Conservation (phyloP, 2,113 vertebrate genomes). For the Mus spicilegus region DNA sequence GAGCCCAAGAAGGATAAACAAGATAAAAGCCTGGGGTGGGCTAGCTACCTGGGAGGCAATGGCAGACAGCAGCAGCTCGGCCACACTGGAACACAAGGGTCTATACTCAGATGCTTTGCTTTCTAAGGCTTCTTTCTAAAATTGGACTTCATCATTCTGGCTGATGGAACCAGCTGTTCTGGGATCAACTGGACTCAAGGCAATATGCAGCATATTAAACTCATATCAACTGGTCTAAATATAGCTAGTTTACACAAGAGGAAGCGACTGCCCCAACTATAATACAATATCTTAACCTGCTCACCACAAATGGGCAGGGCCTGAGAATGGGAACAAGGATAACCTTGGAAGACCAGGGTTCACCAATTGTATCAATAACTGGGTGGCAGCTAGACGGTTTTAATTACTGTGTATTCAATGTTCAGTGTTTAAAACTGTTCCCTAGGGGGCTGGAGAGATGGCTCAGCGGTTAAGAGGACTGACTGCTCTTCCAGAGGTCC, state of each 20-base stretch:
- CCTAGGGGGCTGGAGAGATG: too few relatives aligned
- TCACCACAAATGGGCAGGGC: neutral
- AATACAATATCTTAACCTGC: neutral
- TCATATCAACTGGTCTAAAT: neutral
- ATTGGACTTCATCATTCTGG: constrained; percentile 32
- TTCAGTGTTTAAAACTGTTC: neutral
- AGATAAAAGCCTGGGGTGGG: neutral
- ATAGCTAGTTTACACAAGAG: neutral
- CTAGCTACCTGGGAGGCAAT: neutral
- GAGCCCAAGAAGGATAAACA: neutral
- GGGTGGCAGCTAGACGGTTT: constrained; percentile 15
- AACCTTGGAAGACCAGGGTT: neutral
- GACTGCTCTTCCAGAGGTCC: too few relatives aligned
- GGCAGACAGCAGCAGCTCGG: neutral
- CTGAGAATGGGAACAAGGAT: neutral
- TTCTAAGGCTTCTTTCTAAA: constrained; percentile 4
- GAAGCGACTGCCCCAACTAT: neutral
- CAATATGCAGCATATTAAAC: constrained; percentile 23
- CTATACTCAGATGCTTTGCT: neutral
- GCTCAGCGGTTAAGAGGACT: too few relatives aligned
- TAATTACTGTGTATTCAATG: neutral
- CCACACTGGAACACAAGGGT: neutral
- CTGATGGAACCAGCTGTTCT: constrained; percentile 39
- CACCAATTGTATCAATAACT: neutral
- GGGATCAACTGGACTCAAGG: neutral